Evolutionary conservation across 2,797 vertebrate genomes (phyloP).

Genomic region (Mus minutoides): DNA sequence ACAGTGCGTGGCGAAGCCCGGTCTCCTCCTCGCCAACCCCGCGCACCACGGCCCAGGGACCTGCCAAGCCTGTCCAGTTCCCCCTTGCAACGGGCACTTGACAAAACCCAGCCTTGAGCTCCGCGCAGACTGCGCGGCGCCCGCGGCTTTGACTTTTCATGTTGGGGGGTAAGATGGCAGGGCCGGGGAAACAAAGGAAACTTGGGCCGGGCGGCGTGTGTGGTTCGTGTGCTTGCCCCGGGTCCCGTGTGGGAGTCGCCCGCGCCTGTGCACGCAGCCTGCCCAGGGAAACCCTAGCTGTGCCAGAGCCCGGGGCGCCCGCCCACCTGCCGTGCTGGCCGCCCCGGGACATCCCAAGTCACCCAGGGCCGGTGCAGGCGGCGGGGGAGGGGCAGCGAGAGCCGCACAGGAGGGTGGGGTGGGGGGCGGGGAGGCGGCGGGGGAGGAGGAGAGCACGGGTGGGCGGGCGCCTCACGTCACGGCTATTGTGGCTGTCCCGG

Average conservation of each 20-base stretch:
- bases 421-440: conserved; percentile 40
- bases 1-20: background rate
- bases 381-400: background rate
- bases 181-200: conserved; percentile 79
- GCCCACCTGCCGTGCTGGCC: conserved; percentile 62
- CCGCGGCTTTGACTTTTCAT: conserved; percentile 33
- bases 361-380: background rate
- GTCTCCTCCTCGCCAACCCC: background rate
- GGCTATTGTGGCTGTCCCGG: conserved; percentile 73
- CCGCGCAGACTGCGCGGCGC: background rate
- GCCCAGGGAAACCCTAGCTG: background rate
- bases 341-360: background rate
- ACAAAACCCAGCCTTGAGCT: background rate
- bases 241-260: conserved; percentile 64
- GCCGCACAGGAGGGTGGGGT: background rate
- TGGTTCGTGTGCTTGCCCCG: conserved; percentile 27
- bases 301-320: background rate
- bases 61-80: background rate
- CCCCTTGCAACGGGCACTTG: background rate
- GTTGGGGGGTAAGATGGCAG: conserved; percentile 69
- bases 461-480: conserved; percentile 78
- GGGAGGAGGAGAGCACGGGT: conserved; percentile 55
- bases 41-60: background rate
- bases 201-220: conserved; percentile 64
- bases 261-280: conserved; percentile 6